Conservation (phyloP, 2,113 vertebrate genomes). For the Cynocephalus volans region DNA sequence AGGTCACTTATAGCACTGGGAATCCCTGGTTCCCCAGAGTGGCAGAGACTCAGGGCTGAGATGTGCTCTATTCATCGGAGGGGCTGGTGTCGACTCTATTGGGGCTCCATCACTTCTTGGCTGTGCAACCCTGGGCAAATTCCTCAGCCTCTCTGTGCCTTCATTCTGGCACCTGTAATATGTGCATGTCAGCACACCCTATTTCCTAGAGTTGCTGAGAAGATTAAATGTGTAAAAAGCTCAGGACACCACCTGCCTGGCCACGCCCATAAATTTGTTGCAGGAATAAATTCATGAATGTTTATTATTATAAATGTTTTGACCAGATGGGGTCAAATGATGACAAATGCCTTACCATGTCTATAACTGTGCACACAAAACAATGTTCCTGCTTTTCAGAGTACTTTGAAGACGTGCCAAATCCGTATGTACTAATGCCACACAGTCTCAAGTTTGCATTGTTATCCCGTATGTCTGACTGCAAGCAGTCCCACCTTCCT, state of each 20-base stretch:
- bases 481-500: neutral
- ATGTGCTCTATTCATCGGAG: accelerated
- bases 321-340: neutral
- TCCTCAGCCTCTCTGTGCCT: neutral
- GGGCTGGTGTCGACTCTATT: neutral
- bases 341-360: neutral
- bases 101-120: neutral
- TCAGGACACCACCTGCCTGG: neutral
- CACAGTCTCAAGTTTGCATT: accelerated
- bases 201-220: neutral
- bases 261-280: neutral
- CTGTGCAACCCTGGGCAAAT: neutral
- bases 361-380: neutral
- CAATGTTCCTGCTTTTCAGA: accelerated
- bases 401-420: neutral
- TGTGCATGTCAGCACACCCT: neutral
- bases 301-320: neutral
- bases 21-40: neutral
- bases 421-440: accelerated
- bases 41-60: neutral
- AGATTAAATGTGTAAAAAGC: neutral
- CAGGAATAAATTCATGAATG: neutral
- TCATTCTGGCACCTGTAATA: neutral
- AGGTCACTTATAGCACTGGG: too few species aligned
- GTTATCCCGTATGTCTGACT: neutral